A percentile compares a stretch with the other conserved stretches of the same genome.
Conservation (phyloP, 2,113 vertebrate genomes). For the Oncorhynchus nerka region DNA sequence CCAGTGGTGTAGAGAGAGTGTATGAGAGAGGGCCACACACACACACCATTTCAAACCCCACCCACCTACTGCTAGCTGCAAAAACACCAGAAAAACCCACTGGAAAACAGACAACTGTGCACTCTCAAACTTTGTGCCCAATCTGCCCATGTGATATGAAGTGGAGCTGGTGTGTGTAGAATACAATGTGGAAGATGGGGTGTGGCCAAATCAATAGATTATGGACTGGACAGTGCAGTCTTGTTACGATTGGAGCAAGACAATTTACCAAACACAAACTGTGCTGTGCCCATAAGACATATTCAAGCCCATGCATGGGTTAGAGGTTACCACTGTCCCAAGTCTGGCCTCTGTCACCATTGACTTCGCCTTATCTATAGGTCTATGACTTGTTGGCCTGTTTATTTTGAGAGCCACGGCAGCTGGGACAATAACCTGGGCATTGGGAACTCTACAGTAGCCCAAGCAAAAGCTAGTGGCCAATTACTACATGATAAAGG, state of each 20-base stretch:
- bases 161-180: constrained; percentile 52
- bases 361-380: neutral
- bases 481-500: too few species aligned
- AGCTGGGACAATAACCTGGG: constrained; percentile 23
- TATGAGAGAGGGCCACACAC: constrained; percentile 3
- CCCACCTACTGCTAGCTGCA: constrained; percentile 43
- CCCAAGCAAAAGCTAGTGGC: too few species aligned
- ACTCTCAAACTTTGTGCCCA: constrained; percentile 40
- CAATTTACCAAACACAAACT: neutral
- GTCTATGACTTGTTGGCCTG: constrained; percentile 5
- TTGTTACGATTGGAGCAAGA: neutral
- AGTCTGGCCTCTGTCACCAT: neutral
- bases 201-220: constrained; percentile 9
- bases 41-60: constrained; percentile 1
- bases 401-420: constrained; percentile 15
- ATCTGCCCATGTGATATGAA: constrained; percentile 37
- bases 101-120: constrained; percentile 55
- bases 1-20: neutral
- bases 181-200: constrained; percentile 4
- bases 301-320: neutral
- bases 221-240: neutral
- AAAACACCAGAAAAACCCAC: constrained; percentile 39
- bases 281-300: constrained; percentile 15
- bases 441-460: neutral
- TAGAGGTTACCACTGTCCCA: constrained; percentile 1